These are phyloP conservation scores for Mus caroli DNA, from an alignment of 2,797 vertebrate species.

Conservation along the genomic window DNA sequence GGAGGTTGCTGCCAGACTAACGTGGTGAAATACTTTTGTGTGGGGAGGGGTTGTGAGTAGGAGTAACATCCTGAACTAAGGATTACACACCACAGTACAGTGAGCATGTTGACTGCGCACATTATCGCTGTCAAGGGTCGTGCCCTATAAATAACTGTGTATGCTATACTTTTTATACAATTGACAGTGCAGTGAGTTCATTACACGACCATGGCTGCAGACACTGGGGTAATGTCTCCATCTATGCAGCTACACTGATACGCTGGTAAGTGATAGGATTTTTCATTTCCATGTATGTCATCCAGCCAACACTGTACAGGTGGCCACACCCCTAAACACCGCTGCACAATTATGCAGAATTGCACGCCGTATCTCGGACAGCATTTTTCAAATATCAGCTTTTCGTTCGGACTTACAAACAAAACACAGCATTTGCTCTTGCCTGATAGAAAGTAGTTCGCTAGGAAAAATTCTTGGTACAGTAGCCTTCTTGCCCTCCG, in stretches of 20 bases:
- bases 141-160: neutral
- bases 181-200: neutral
- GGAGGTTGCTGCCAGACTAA: neutral
- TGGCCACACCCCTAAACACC: neutral
- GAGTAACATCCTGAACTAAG: neutral
- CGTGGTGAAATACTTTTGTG: neutral
- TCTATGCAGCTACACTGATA: too few relatives aligned
- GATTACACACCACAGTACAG: neutral
- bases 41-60: neutral
- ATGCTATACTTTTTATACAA: neutral
- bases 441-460: conserved; percentile 35
- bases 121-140: neutral
- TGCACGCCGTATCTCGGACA: neutral
- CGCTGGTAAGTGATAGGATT: too few relatives aligned
- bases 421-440: neutral
- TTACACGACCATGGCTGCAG: neutral
- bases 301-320: neutral
- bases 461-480: neutral
- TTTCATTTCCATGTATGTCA: neutral
- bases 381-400: conserved; percentile 30
- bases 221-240: too few relatives aligned
- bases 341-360: neutral
- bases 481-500: conserved; percentile 2
- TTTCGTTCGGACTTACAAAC: neutral
- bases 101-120: neutral